Evolutionary conservation across 2,888 invertebrate genomes (phyloP).

Genomic region (Amaurobius ferox): DNA sequence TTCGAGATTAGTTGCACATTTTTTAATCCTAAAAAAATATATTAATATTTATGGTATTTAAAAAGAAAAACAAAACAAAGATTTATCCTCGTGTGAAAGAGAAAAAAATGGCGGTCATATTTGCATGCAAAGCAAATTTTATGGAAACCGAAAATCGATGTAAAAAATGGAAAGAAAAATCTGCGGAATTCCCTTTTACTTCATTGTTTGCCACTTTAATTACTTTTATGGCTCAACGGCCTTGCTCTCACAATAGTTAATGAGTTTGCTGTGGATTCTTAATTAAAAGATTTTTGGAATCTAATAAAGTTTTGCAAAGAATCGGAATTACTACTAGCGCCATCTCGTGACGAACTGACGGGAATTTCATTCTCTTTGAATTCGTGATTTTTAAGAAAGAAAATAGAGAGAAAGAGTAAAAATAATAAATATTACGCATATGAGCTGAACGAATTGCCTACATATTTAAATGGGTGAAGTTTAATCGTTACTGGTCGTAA

Average conservation of each 20-base stretch:
- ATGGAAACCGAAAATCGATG: constrained; percentile 28
- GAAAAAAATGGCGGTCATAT: constrained; percentile 19
- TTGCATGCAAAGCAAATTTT: constrained; percentile 43
- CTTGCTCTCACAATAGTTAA: constrained; percentile 55
- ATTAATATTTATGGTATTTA: neutral
- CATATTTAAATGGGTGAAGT: too few relatives aligned
- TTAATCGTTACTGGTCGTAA: too few relatives aligned
- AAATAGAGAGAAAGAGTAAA: too few relatives aligned
- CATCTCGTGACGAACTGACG: neutral
- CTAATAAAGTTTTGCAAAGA: constrained; percentile 66
- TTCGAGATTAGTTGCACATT: too few relatives aligned
- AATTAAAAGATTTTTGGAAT: constrained; percentile 68
- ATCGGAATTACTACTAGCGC: neutral
- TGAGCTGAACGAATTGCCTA: too few relatives aligned
- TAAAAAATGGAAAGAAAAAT: constrained; percentile 27
- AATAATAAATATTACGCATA: too few relatives aligned
- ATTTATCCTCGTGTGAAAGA: neutral
- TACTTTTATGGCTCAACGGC: constrained; percentile 53
- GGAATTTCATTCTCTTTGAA: neutral
- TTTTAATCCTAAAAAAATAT: neutral
- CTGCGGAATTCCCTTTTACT: constrained; percentile 58
- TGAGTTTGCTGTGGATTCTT: constrained; percentile 68
- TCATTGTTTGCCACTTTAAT: constrained; percentile 69
- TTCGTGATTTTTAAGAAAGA: too few relatives aligned
- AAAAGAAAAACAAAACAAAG: neutral